phyloP scores from a whole-genome alignment of 2,888 invertebrate genomes.

The Acrobasis suavella region DNA sequence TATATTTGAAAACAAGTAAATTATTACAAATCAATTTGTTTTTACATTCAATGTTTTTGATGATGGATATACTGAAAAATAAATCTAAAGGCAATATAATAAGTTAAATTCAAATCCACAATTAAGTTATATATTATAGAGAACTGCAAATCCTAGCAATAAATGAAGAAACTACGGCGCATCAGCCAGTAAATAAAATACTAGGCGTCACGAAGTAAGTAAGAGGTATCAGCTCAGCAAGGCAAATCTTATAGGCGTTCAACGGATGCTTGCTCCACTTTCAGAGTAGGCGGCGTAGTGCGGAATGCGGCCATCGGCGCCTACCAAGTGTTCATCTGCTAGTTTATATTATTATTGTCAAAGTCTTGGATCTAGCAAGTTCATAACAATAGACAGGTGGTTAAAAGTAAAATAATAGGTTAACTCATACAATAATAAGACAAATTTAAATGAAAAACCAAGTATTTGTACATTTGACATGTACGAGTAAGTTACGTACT shows the following conservation, averaged over 20 bases:
- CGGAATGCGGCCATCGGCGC: conserved; percentile 74
- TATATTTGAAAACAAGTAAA: conserved; percentile 21
- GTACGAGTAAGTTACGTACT: neutral
- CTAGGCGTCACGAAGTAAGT: conserved; percentile 4
- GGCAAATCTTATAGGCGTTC: conserved; percentile 54
- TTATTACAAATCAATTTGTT: neutral
- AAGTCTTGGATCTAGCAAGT: conserved; percentile 37
- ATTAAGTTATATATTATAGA: neutral
- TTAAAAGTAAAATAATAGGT: neutral
- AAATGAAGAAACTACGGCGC: conserved; percentile 28
- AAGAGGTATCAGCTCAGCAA: conserved; percentile 44
- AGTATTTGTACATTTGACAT: too few species aligned
- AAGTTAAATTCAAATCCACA: neutral
- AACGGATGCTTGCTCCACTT: conserved; percentile 72
- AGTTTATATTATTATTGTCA: conserved; percentile 45
- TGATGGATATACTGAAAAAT: neutral
- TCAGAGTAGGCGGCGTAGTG: conserved; percentile 51
- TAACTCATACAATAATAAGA: too few species aligned
- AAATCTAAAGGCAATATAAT: neutral
- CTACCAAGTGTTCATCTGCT: conserved; percentile 46
- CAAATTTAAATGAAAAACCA: too few species aligned
- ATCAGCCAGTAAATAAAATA: conserved; percentile 4
- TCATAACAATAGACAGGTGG: conserved; percentile 11
- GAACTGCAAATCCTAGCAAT: conserved; percentile 28
- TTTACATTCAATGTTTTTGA: neutral